Evolutionary conservation across 1,140 invertebrate genomes (phyloP).

Genomic region (Temnothorax nylanderi): DNA sequence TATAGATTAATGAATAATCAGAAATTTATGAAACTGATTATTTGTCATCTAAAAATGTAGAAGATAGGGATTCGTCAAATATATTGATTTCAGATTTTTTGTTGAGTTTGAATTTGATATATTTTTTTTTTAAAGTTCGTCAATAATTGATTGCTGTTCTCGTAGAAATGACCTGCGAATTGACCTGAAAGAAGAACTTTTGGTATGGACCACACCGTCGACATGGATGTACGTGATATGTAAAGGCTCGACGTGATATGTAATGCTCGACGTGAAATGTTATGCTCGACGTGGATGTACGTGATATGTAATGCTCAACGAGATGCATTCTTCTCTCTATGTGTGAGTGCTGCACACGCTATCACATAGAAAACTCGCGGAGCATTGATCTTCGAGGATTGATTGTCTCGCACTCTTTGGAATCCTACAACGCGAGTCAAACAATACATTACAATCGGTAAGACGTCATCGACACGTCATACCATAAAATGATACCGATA

Average conservation of each 20-base stretch:
- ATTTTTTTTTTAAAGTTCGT: neutral
- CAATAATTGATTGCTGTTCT: neutral
- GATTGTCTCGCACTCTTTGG: constrained; percentile 75
- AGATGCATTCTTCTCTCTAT: constrained; percentile 63
- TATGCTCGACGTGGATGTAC: constrained; percentile 60
- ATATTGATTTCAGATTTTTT: neutral
- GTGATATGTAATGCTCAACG: constrained; percentile 54
- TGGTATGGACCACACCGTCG: constrained; percentile 56
- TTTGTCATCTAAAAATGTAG: no score
- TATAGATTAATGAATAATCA: no score
- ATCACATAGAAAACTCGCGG: constrained; percentile 54
- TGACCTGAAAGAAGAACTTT: constrained; percentile 63
- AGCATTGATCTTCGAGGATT: constrained; percentile 52
- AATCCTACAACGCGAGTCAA: constrained; percentile 74
- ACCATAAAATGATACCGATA: neutral
- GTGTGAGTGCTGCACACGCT: constrained; percentile 74
- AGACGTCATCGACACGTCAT: neutral
- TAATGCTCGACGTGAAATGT: constrained; percentile 49
- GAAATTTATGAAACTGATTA: no score
- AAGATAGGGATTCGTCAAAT: neutral
- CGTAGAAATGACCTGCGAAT: constrained; percentile 71
- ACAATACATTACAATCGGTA: constrained; percentile 80
- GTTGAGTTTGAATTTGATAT: neutral
- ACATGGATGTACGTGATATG: constrained; percentile 62
- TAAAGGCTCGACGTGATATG: constrained; percentile 57